phyloP scores from a whole-genome alignment of 2,113 vertebrate species.

The Carettochelys insculpta region DNA sequence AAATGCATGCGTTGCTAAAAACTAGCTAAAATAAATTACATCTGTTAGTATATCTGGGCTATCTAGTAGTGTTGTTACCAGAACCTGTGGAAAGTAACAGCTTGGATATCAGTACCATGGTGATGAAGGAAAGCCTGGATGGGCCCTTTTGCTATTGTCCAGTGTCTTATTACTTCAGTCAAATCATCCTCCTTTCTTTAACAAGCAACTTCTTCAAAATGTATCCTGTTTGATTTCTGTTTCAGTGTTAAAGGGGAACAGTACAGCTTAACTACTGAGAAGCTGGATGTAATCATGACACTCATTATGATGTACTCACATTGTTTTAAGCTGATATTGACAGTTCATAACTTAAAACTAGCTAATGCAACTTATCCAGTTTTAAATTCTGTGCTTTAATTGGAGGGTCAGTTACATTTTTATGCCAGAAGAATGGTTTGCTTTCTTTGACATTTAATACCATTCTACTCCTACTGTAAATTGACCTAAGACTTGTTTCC shows the following conservation, averaged over 20 bases:
- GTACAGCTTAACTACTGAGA: conserved; percentile 69
- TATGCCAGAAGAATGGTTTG: conserved; percentile 61
- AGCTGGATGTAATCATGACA: conserved; percentile 33
- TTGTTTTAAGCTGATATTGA: conserved; percentile 49
- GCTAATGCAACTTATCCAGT: conserved; percentile 31
- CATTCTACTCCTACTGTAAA: neutral
- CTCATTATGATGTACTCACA: conserved; percentile 35
- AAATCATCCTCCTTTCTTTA: conserved; percentile 79
- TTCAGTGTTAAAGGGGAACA: conserved; percentile 85
- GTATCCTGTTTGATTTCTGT: conserved; percentile 77
- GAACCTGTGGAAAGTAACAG: conserved; percentile 19
- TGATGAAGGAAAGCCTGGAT: conserved; percentile 87
- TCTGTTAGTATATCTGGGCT: conserved; percentile 6
- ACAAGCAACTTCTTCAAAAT: conserved; percentile 76
- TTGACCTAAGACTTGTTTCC: conserved; percentile 81
- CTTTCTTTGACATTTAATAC: conserved; percentile 31
- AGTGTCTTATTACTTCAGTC: conserved; percentile 78
- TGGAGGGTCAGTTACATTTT: conserved; percentile 59
- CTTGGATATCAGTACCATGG: conserved; percentile 60
- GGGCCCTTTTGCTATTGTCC: conserved; percentile 78
- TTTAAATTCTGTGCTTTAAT: conserved; percentile 31
- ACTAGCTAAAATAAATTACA: conserved; percentile 30
- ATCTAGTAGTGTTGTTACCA: conserved; percentile 15
- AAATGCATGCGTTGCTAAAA: neutral
- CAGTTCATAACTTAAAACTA: conserved; percentile 50